These are phyloP conservation scores for Trypoxylon attenuatum DNA, from an alignment of 2,888 invertebrate species.

Conservation along the genomic window DNA sequence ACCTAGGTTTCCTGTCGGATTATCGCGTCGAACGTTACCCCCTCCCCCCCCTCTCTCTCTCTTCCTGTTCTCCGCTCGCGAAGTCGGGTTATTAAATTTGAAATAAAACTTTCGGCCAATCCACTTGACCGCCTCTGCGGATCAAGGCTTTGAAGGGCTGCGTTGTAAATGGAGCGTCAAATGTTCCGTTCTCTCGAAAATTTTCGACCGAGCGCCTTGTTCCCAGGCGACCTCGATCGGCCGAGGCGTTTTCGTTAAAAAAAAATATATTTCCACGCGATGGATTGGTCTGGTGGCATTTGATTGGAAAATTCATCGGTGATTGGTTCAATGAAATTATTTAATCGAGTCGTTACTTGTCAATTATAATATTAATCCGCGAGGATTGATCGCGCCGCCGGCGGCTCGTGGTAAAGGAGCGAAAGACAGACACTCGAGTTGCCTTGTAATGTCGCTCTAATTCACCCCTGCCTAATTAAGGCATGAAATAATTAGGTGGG, in stretches of 20 bases:
- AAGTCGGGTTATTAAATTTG: not conserved
- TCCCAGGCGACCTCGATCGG: not conserved
- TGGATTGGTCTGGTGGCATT: no score
- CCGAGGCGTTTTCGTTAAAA: no score
- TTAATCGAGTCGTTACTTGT: no score
- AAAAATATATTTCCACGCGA: no score
- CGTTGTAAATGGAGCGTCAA: slow-evolving; percentile 21
- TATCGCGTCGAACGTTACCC: not conserved
- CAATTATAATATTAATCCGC: no score
- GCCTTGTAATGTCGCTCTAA: slow-evolving; percentile 7
- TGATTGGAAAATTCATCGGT: no score
- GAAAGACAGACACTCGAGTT: slow-evolving; percentile 9
- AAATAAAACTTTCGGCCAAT: not conserved
- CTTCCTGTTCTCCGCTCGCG: not conserved
- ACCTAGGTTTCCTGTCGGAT: no score
- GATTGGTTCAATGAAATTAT: no score
- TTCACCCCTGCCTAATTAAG: slow-evolving; percentile 6
- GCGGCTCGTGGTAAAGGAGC: no score
- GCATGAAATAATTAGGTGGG: slow-evolving; percentile 16
- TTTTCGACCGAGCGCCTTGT: slow-evolving; percentile 2
- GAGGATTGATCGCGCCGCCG: no score
- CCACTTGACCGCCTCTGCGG: not conserved
- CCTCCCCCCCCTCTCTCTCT: no score
- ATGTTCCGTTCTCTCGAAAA: slow-evolving; percentile 16
- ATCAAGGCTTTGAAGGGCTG: not conserved